Evolutionary conservation across 2,113 vertebrate genomes (phyloP).

Genomic region (Prolemur simus): DNA sequence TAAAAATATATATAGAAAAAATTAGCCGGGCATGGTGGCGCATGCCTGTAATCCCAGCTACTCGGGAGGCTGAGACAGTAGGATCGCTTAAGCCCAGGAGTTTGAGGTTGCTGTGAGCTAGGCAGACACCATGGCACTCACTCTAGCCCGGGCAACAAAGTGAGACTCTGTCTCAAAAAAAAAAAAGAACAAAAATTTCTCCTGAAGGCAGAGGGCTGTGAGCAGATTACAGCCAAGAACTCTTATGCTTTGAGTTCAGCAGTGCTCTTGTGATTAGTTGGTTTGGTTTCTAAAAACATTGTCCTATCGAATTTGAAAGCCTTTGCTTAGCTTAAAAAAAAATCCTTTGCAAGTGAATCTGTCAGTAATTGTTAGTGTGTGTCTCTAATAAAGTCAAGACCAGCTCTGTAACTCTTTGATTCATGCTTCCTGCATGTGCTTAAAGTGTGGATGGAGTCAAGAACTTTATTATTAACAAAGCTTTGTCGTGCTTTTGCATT

Average conservation of each 20-base stretch:
- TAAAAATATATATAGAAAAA: no score
- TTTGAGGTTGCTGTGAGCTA: no score
- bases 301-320: neutral
- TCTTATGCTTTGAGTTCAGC: neutral
- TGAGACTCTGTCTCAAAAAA: no score
- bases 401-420: neutral
- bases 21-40: no score
- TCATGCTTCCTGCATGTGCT: neutral
- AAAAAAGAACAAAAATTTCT: conserved; percentile 23
- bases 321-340: conserved; percentile 5
- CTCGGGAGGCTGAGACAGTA: no score
- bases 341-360: neutral
- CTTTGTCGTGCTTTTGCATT: neutral
- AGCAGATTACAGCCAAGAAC: neutral
- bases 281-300: conserved; percentile 24
- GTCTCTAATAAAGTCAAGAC: neutral
- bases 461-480: neutral
- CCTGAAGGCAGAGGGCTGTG: neutral
- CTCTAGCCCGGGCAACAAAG: no score
- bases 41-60: no score
- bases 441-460: neutral
- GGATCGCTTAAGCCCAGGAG: no score
- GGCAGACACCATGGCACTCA: no score
- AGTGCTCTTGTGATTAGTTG: neutral
- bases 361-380: neutral